Conservation (phyloP, 1,140 invertebrate genomes). For the Bombus turneri region DNA sequence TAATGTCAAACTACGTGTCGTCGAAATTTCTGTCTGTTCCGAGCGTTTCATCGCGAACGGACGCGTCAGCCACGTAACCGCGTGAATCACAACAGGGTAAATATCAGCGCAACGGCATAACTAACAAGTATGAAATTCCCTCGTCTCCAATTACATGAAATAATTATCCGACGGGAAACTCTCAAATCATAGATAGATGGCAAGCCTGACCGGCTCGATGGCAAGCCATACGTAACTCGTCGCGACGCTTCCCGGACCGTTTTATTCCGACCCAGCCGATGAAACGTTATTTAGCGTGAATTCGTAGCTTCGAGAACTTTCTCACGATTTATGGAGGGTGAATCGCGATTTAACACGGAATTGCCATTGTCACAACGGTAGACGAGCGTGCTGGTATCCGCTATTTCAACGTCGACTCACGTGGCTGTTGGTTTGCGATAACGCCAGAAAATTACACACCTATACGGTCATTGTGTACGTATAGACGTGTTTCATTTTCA, state of each 20-base stretch:
- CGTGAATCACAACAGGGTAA: neutral
- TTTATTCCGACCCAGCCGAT: neutral
- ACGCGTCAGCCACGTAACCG: neutral
- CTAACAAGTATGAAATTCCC: conserved; percentile 18
- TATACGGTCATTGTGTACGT: too few relatives aligned
- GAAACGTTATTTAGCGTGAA: conserved; percentile 12
- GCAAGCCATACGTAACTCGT: too few relatives aligned
- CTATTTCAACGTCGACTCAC: neutral
- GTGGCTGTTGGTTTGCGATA: conserved; percentile 20
- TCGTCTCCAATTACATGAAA: conserved; percentile 27
- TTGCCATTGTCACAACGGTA: neutral
- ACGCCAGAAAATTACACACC: neutral
- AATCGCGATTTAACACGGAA: conserved; percentile 14
- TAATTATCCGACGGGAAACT: conserved; percentile 33
- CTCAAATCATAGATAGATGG: conserved; percentile 1
- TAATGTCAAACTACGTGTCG: neutral
- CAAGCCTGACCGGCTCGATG: neutral
- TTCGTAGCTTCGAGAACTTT: conserved; percentile 8
- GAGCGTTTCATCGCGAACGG: neutral
- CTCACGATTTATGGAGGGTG: conserved; percentile 18
- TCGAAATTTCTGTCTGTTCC: neutral
- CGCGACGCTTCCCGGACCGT: neutral
- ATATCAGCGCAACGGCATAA: neutral
- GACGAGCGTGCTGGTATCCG: neutral
- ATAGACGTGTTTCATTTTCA: too few relatives aligned